These are phyloP conservation scores for Tapera naevia DNA, from an alignment of 2,797 vertebrate species.

Conservation along the genomic window DNA sequence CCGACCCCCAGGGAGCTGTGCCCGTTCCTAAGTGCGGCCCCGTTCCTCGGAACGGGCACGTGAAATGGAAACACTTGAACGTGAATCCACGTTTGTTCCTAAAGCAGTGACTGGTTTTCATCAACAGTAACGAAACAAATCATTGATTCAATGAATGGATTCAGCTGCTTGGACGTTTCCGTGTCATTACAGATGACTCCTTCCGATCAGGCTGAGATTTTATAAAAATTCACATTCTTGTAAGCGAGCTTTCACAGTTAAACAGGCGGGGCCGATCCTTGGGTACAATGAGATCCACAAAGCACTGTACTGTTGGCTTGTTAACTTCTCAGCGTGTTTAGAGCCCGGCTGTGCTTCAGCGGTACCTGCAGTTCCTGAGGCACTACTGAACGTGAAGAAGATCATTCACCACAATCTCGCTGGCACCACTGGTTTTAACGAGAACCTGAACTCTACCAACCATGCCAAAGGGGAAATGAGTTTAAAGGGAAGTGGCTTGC, in stretches of 20 bases:
- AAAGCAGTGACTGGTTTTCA: not conserved
- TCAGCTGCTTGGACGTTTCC: conserved; percentile 30
- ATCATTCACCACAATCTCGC: not conserved
- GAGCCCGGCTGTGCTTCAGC: conserved; percentile 10
- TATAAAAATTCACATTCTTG: conserved; percentile 78
- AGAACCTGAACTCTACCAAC: not conserved
- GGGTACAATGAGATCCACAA: not conserved
- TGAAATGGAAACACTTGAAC: conserved; percentile 33
- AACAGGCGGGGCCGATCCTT: conserved; percentile 40
- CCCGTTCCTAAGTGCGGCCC: not conserved
- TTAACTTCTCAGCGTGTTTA: not conserved
- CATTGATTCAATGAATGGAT: conserved; percentile 51
- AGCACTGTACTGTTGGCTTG: not conserved
- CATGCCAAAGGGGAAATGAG: not conserved
- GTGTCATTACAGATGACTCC: conserved; percentile 50
- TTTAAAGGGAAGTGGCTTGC: not conserved
- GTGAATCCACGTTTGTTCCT: not conserved
- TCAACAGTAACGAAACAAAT: not conserved
- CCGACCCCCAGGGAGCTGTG: not conserved
- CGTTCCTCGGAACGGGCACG: not conserved
- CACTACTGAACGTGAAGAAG: not conserved
- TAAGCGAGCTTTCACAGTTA: conserved; percentile 79
- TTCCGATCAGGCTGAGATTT: conserved; percentile 66
- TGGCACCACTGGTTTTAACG: not conserved
- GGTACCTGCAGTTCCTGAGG: not conserved